Evolutionary conservation across 2,797 vertebrate species (phyloP).

Genomic region (Prunella strophiata): DNA sequence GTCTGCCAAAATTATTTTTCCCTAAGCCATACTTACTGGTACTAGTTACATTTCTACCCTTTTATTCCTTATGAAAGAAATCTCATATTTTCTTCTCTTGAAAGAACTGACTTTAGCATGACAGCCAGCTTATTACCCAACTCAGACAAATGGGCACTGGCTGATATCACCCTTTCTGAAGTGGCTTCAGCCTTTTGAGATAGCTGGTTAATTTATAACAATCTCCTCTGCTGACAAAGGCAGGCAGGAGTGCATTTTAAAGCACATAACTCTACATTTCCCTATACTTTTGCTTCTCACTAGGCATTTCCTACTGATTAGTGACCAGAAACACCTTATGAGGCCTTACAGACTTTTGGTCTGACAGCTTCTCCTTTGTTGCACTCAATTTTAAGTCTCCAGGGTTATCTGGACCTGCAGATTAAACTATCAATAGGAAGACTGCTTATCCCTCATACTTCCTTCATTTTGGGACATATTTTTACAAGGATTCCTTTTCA

Average conservation of each 20-base stretch:
- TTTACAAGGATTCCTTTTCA: background rate
- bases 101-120: background rate
- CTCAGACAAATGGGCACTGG: background rate
- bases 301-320: background rate
- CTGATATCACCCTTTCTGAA: background rate
- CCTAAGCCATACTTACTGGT: background rate
- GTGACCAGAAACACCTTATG: background rate
- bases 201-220: background rate
- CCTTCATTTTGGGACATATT: background rate
- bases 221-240: background rate
- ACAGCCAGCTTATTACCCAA: background rate
- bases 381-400: background rate
- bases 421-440: background rate
- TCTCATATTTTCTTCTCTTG: background rate
- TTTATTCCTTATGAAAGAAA: background rate
- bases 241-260: background rate
- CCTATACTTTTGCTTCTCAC: background rate
- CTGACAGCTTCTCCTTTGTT: background rate
- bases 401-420: background rate
- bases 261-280: background rate
- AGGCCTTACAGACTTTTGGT: background rate
- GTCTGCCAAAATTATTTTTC: background rate
- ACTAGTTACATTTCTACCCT: background rate
- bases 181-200: background rate
- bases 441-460: background rate